Conservation (phyloP, 2,797 vertebrate genomes). For the Heterohyrax brucei region DNA sequence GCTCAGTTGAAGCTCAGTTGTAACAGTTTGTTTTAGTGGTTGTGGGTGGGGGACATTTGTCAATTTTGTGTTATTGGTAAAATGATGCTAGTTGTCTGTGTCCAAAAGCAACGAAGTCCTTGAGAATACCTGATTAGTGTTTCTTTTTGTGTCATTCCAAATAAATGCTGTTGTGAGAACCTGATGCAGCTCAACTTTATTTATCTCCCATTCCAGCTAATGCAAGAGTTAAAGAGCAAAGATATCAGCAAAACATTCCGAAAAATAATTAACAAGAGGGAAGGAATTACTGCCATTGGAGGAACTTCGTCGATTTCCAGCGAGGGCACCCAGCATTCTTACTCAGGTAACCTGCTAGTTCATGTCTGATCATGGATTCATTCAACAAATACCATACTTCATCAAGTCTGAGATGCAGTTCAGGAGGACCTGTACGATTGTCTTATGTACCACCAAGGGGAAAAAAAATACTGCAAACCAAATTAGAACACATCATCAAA, state of each 20-base stretch:
- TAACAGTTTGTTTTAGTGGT: not conserved
- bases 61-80: constrained; percentile 47
- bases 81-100: constrained; percentile 25
- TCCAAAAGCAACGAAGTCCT: not conserved
- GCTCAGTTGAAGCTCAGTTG: constrained; percentile 47
- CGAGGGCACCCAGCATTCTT: constrained; percentile 98
- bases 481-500: constrained; percentile 38
- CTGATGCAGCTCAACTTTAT: constrained; percentile 29
- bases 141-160: constrained; percentile 47
- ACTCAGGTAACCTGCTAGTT: constrained; percentile 93
- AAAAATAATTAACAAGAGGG: constrained; percentile 94
- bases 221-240: constrained; percentile 97
- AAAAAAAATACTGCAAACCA: not conserved
- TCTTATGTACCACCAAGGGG: not conserved
- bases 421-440: not conserved
- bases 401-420: not conserved
- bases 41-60: not conserved
- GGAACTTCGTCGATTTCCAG: constrained; percentile 96
- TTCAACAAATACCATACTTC: not conserved
- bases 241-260: constrained; percentile 96
- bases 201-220: constrained; percentile 88
- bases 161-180: not conserved
- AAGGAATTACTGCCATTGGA: constrained; percentile 97
- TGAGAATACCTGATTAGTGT: not conserved
- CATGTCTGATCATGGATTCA: not conserved